Evolutionary conservation across 2,113 vertebrate genomes (phyloP).

Genomic region (Grammomys surdaster): DNA sequence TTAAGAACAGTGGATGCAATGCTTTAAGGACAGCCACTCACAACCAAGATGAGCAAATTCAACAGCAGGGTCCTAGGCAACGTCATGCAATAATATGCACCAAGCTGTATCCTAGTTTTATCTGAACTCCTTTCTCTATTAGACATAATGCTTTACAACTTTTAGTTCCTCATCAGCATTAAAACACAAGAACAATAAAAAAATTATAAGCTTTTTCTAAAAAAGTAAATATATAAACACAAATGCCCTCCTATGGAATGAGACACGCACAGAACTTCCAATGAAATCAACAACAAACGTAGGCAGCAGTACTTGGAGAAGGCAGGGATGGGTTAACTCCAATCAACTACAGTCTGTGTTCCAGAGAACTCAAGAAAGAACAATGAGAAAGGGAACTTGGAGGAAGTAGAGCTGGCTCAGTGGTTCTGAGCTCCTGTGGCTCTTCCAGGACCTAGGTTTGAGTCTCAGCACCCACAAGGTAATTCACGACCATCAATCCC

Average conservation of each 20-base stretch:
- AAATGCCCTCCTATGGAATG: neutral
- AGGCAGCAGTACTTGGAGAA: constrained; percentile 17
- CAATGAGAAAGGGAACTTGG: neutral
- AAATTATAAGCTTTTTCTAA: constrained; percentile 33
- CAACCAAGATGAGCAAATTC: neutral
- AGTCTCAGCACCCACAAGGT: neutral
- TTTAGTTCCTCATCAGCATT: constrained; percentile 36
- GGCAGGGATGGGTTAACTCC: neutral
- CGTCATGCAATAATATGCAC: neutral
- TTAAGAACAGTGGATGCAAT: neutral
- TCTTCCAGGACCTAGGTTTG: neutral
- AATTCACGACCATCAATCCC: neutral
- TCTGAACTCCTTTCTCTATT: neutral
- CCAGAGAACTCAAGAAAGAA: neutral
- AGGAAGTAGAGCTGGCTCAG: neutral
- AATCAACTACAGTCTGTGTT: constrained; percentile 26
- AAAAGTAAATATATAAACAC: constrained; percentile 21
- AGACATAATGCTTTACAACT: neutral
- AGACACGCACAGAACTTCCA: constrained; percentile 19
- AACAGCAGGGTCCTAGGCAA: neutral
- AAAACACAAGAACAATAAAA: constrained; percentile 28
- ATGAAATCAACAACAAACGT: constrained; percentile 37
- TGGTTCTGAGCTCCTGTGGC: neutral
- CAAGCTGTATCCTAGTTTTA: neutral
- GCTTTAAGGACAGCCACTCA: neutral